phyloP scores from a whole-genome alignment of 2,888 invertebrate genomes.

The Brachylomia viminalis region DNA sequence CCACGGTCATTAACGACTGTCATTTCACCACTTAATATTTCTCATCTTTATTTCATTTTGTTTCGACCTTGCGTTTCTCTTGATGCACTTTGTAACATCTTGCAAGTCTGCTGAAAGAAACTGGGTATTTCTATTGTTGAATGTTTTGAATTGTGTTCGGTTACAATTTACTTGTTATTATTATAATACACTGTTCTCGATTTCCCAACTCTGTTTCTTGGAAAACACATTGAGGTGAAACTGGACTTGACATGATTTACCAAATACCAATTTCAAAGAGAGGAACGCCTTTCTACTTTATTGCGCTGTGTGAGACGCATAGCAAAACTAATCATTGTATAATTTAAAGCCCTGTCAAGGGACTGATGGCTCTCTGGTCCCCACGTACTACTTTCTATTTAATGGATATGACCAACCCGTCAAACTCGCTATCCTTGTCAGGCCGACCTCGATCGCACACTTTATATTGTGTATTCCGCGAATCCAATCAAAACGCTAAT shows the following conservation, averaged over 20 bases:
- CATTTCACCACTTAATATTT: slow-evolving; percentile 28
- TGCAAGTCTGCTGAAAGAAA: slow-evolving; percentile 31
- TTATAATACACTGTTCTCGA: neutral
- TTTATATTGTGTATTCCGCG: slow-evolving; percentile 66
- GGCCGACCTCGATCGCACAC: slow-evolving; percentile 68
- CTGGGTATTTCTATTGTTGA: slow-evolving; percentile 14
- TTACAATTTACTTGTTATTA: slow-evolving; percentile 30
- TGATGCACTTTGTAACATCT: slow-evolving; percentile 27
- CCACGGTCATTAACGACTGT: slow-evolving; percentile 36
- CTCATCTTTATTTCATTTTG: slow-evolving; percentile 30
- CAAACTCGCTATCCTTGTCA: slow-evolving; percentile 75
- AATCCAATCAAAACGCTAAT: slow-evolving; percentile 68
- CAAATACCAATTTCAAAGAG: slow-evolving; percentile 15
- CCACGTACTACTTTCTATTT: slow-evolving; percentile 75
- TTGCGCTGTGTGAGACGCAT: slow-evolving; percentile 50
- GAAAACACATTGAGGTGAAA: slow-evolving; percentile 2
- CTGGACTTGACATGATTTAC: slow-evolving; percentile 1
- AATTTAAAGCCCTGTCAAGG: slow-evolving; percentile 73
- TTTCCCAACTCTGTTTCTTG: slow-evolving; percentile 10
- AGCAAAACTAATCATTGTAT: slow-evolving; percentile 72
- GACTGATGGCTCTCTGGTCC: slow-evolving; percentile 68
- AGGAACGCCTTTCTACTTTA: slow-evolving; percentile 52
- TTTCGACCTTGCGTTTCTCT: slow-evolving; percentile 27
- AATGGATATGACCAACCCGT: slow-evolving; percentile 75
- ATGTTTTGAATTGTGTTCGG: slow-evolving; percentile 16